Evolutionary conservation across 2,113 vertebrate genomes (phyloP).

Genomic region (Asarcornis scutulata): DNA sequence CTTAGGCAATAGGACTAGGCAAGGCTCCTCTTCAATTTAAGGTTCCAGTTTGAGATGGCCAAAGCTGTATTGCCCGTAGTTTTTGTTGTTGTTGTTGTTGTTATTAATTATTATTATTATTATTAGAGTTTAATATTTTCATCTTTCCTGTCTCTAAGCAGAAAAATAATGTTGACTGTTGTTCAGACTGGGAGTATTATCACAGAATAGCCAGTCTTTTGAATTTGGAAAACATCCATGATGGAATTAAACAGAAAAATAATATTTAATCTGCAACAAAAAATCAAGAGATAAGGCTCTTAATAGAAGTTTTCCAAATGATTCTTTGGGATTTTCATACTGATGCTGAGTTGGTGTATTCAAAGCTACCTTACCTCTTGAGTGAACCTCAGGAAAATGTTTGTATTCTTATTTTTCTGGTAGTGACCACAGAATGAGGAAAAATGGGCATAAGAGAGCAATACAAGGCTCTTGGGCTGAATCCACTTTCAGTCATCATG

Average conservation of each 20-base stretch:
- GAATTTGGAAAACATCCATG: background rate
- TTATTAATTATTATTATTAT: background rate
- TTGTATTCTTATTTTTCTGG: background rate
- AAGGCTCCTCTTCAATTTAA: background rate
- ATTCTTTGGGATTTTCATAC: background rate
- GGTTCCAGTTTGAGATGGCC: background rate
- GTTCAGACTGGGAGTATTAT: background rate
- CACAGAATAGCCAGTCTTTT: background rate
- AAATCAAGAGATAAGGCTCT: background rate
- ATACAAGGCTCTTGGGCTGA: background rate
- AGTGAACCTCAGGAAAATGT: background rate
- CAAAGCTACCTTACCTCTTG: background rate
- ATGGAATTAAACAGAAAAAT: background rate
- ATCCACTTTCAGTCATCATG: background rate
- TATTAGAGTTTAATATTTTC: background rate
- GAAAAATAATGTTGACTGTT: rapidly evolving
- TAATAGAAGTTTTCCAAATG: background rate
- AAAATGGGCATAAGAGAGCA: background rate
- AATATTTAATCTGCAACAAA: background rate
- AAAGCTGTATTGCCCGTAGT: background rate
- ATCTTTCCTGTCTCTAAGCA: background rate
- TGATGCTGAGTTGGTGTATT: background rate
- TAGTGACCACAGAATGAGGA: background rate
- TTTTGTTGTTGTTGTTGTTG: too few relatives aligned
- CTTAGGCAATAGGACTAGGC: rapidly evolving